These are phyloP conservation scores for Vulpes ferrilata DNA, from an alignment of 2,113 vertebrate genomes.

Conservation along the genomic window DNA sequence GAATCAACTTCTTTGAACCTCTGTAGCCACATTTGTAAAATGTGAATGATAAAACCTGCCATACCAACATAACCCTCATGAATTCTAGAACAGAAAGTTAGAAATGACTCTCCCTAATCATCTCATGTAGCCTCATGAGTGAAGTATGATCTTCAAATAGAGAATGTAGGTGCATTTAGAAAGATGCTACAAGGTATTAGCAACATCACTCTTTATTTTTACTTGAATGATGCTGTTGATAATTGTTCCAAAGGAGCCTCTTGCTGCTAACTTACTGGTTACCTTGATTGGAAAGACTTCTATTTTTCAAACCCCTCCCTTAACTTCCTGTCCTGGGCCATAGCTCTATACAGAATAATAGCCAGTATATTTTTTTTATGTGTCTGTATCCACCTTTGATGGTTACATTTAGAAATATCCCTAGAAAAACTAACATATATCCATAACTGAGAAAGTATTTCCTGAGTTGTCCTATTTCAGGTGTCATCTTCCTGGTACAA, in stretches of 20 bases:
- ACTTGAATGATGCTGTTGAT: slow-evolving; percentile 70
- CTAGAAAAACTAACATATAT: slow-evolving; percentile 56
- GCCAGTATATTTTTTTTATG: neutral
- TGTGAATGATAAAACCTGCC: slow-evolving; percentile 3
- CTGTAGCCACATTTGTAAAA: slow-evolving; percentile 1
- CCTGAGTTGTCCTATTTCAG: slow-evolving; percentile 42
- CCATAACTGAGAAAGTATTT: slow-evolving; percentile 15
- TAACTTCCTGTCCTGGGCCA: slow-evolving; percentile 20
- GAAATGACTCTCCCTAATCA: neutral
- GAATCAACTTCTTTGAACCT: slow-evolving; percentile 39
- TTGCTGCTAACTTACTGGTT: slow-evolving; percentile 62
- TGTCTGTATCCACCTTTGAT: slow-evolving; percentile 33
- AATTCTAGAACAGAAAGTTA: neutral
- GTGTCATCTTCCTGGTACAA: slow-evolving; percentile 11
- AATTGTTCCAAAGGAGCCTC: slow-evolving; percentile 64
- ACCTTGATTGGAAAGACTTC: slow-evolving; percentile 57
- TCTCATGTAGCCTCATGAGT: neutral
- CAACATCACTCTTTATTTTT: slow-evolving; percentile 60
- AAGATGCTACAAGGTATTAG: slow-evolving; percentile 23
- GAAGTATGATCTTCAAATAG: slow-evolving; percentile 32
- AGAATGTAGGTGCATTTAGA: neutral
- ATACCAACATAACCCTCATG: neutral
- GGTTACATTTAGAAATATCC: slow-evolving; percentile 40
- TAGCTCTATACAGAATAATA: slow-evolving; percentile 1
- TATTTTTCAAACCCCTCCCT: slow-evolving; percentile 2